A percentile compares a stretch with the other conserved stretches of the same genome.
Evolutionary conservation across 2,888 invertebrate genomes (phyloP).

Genomic region (Acheta domesticus): DNA sequence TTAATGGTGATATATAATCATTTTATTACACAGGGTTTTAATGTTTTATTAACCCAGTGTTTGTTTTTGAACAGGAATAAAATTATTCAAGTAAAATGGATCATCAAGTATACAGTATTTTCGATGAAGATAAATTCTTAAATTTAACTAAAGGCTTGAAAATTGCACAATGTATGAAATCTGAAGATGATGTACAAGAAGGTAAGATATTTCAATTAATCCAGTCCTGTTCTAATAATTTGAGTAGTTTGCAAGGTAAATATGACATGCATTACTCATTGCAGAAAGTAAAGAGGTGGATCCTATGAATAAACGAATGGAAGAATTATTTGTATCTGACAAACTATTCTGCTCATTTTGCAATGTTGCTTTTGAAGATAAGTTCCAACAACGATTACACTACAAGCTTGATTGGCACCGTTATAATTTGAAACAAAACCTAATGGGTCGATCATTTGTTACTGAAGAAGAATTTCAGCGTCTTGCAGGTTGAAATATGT

Average conservation of each 20-base stretch:
- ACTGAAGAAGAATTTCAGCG: constrained; percentile 57
- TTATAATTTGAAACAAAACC: constrained; percentile 71
- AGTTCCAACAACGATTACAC: constrained; percentile 66
- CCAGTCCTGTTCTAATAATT: too few species aligned
- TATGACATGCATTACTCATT: too few species aligned
- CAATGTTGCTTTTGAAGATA: constrained; percentile 54
- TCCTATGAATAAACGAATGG: constrained; percentile 36
- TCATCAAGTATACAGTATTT: constrained; percentile 50
- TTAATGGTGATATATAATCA: too few species aligned
- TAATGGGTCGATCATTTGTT: constrained; percentile 56
- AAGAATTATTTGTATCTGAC: constrained; percentile 48
- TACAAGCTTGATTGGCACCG: constrained; percentile 83
- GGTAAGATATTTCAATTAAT: too few species aligned
- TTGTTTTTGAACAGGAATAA: too few species aligned
- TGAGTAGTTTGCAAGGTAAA: too few species aligned
- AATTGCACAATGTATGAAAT: constrained; percentile 59
- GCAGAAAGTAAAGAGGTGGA: too few species aligned
- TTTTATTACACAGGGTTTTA: too few species aligned
- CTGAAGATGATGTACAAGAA: constrained; percentile 35
- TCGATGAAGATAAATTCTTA: constrained; percentile 53
- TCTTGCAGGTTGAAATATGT: constrained; percentile 47
- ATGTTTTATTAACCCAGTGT: too few species aligned
- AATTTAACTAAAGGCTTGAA: constrained; percentile 54
- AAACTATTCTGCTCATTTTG: constrained; percentile 55
- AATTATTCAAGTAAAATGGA: constrained; percentile 28